phyloP scores from a whole-genome alignment of 2,797 vertebrate genomes.

The Pangasius sanitwongsei region DNA sequence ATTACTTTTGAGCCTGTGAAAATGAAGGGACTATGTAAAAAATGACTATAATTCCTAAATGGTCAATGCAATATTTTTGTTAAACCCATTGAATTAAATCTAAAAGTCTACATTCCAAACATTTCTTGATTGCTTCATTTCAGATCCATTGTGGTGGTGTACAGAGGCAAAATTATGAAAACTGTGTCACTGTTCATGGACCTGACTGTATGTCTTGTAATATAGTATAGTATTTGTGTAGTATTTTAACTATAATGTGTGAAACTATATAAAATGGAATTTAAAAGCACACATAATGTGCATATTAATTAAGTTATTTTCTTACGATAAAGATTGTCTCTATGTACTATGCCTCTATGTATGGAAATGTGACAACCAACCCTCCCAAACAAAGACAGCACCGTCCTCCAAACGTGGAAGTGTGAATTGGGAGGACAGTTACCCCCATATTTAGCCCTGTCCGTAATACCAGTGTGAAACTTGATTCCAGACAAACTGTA shows the following conservation, averaged over 20 bases:
- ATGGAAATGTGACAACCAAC: conserved; percentile 13
- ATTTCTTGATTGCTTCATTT: no score
- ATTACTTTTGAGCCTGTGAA: no score
- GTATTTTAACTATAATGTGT: background rate
- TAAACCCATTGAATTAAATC: no score
- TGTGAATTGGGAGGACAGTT: conserved; percentile 61
- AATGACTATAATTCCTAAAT: no score
- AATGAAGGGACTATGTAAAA: no score
- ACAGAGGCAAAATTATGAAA: no score
- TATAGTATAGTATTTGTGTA: background rate
- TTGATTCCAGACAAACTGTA: conserved; percentile 36
- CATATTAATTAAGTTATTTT: background rate
- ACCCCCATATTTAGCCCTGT: conserved; percentile 62
- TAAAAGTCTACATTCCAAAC: no score
- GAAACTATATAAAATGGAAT: background rate
- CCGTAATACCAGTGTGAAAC: conserved; percentile 43
- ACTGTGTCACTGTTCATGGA: no score
- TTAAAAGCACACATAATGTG: background rate
- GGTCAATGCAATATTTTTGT: no score
- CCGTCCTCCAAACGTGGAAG: conserved; percentile 41
- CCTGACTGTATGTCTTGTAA: background rate
- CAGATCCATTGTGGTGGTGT: no score
- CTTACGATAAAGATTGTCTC: background rate
- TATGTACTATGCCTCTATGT: background rate
- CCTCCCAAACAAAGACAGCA: conserved; percentile 14